Conservation (phyloP, 2,113 vertebrate genomes). For the Prionailurus viverrinus region DNA sequence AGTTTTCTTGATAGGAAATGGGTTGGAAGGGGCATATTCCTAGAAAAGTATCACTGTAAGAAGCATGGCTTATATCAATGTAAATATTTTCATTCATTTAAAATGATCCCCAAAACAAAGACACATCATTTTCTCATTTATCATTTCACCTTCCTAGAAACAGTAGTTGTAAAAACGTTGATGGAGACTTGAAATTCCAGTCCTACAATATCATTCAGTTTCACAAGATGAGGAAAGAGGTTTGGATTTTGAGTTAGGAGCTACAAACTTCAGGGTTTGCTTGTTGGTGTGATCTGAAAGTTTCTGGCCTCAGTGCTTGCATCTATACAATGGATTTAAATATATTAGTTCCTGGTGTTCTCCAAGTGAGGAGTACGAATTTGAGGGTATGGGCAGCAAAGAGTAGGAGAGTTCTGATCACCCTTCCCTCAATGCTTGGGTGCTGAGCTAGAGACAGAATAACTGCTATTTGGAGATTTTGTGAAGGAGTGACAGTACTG, state of each 20-base stretch:
- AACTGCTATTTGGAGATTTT: neutral
- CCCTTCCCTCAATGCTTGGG: neutral
- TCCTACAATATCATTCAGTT: neutral
- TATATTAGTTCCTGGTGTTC: neutral
- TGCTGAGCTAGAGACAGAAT: neutral
- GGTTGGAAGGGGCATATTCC: neutral
- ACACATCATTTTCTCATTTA: conserved; percentile 47
- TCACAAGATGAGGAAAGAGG: neutral
- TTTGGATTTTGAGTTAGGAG: neutral
- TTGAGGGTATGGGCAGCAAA: neutral
- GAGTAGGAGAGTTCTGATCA: fast-evolving
- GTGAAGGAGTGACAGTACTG: neutral
- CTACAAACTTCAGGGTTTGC: neutral
- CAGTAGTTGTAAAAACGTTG: neutral
- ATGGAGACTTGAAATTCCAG: neutral
- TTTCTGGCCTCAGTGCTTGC: neutral
- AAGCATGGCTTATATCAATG: neutral
- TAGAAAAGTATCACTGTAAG: neutral
- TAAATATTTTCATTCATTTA: neutral
- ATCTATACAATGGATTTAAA: neutral
- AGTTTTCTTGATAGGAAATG: neutral
- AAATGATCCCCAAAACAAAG: neutral
- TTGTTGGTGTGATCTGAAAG: neutral
- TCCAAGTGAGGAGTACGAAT: neutral
- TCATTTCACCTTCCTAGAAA: conserved; percentile 62